Evolutionary conservation across 92 coral and sea anemone genomes (phyloP).

Genomic region (Palythoa grandiflora): DNA sequence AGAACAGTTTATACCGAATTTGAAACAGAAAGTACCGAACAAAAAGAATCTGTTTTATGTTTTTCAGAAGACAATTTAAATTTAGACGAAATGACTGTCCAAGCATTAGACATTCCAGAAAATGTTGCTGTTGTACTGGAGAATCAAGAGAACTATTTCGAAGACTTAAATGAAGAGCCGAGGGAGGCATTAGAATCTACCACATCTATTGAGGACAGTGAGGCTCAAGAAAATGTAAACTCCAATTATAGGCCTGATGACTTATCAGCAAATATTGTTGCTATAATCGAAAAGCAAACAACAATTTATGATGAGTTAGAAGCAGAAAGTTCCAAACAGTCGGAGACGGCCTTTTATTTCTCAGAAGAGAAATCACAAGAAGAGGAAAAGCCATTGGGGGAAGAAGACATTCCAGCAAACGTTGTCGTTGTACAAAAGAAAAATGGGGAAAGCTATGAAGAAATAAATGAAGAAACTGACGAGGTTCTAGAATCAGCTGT

Average conservation of each 20-base stretch:
- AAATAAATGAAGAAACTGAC: not conserved
- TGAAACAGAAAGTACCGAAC: conserved; percentile 10
- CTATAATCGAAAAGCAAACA: conserved; percentile 20
- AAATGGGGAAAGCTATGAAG: not conserved
- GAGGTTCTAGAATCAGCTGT: not conserved
- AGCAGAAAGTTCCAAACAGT: conserved; percentile 33
- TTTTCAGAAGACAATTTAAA: conserved; percentile 22
- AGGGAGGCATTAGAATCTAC: not conserved
- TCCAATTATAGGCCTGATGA: not conserved
- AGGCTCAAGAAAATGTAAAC: not conserved
- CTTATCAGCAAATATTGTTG: not conserved
- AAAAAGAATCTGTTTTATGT: not conserved
- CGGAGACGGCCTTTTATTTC: conserved; percentile 8
- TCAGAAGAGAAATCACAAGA: conserved; percentile 36
- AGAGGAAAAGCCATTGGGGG: conserved; percentile 29
- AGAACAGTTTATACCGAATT: not conserved
- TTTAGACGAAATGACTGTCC: conserved; percentile 26
- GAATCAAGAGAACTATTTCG: not conserved
- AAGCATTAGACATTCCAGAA: conserved; percentile 13
- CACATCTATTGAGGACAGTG: not conserved
- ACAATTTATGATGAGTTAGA: not conserved
- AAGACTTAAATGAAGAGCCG: not conserved
- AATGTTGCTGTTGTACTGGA: not conserved
- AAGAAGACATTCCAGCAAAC: conserved; percentile 10
- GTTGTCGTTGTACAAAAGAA: conserved; percentile 7